These are phyloP conservation scores for Diorhabda sublineata DNA, from an alignment of 1,140 invertebrate genomes.

Conservation along the genomic window DNA sequence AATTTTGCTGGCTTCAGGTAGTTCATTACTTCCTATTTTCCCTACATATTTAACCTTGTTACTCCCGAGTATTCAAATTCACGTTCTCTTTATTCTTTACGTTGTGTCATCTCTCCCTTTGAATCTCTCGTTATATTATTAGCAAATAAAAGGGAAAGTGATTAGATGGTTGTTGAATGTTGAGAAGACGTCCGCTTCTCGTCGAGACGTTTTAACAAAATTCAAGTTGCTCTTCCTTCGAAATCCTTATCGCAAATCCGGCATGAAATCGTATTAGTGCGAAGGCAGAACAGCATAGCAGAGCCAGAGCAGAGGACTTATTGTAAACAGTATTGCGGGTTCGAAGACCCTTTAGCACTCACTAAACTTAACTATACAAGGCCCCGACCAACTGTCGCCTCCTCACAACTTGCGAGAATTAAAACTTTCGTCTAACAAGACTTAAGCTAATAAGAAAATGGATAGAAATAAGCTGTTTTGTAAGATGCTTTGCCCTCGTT, in stretches of 20 bases:
- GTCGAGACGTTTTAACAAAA: slow-evolving; percentile 26
- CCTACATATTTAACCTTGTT: no score
- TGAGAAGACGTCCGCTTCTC: background rate
- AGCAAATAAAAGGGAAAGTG: no score
- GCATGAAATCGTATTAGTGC: slow-evolving; percentile 53
- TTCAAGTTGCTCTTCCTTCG: slow-evolving; percentile 30
- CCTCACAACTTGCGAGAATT: slow-evolving; percentile 53
- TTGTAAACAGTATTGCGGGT: slow-evolving; percentile 48
- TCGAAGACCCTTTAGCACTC: slow-evolving; percentile 48
- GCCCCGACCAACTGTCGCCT: slow-evolving; percentile 47
- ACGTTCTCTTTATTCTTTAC: no score
- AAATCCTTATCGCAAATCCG: slow-evolving; percentile 52
- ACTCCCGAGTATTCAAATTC: no score
- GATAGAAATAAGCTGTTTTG: slow-evolving; percentile 49
- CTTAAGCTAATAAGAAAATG: slow-evolving; percentile 50
- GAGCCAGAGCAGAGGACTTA: slow-evolving; percentile 38
- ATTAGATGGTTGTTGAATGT: background rate
- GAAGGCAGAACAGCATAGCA: slow-evolving; percentile 35
- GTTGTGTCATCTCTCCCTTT: no score
- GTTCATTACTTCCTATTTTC: no score
- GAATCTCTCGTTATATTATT: no score
- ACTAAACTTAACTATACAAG: slow-evolving; percentile 48
- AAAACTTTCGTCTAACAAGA: slow-evolving; percentile 55
- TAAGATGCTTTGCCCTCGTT: slow-evolving; percentile 46
- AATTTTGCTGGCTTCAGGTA: no score